Evolutionary conservation across 2,888 invertebrate genomes (phyloP), one percentile per base, ranked within the genome.

Genomic region (Iphiclides podalirius): DNA sequence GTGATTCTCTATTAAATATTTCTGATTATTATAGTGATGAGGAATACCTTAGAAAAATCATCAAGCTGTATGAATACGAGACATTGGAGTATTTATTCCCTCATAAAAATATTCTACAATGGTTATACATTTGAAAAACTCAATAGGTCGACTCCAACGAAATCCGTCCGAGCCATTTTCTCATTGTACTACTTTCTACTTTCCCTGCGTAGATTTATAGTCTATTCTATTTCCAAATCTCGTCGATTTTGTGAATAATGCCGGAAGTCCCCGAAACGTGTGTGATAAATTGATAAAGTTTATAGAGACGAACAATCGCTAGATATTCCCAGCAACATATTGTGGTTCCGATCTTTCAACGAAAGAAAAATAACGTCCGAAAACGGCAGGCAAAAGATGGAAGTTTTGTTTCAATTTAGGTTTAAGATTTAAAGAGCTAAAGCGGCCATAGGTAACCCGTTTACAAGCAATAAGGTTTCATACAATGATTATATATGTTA

Each of bases 261-360:
- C 26, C 17, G 36, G 20, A 36, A 41, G 31, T 37, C 37, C 31
- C 15, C 16, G 47, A 17, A 13, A 37, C 36, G 42, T 20, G 17
- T 14, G 13, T 42, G 31, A 48, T 48, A 42, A 42, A 48, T 48
- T 48, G 47, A 31, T 31, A 48, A 37, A 48, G 42, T 48, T 42
- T 14, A 26, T 14, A n/a, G 6, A 31, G 36, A 15, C 9, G 41
- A n/a, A 17, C 7, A 11, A 13, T 13, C 8, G 26, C 26, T 35
- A 9, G 20, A 36, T 20, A 12, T 41, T 15, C 12, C 26, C 16
- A 37, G 35, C 36, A 17, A 28, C 40, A 13, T 41, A 35, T 47
- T 41, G 47, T 36, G 41, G 36, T 20, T 47, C 16, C 40, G 16
- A 41, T 33, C 11, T 4, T 28, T 12, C 0, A 4, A 12, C 2